Percentiles rank a stretch among this genome's conserved stretches.
These are phyloP conservation scores for Drosophila barbarae DNA, from an alignment of 2,888 invertebrate species.

Conservation along the genomic window DNA sequence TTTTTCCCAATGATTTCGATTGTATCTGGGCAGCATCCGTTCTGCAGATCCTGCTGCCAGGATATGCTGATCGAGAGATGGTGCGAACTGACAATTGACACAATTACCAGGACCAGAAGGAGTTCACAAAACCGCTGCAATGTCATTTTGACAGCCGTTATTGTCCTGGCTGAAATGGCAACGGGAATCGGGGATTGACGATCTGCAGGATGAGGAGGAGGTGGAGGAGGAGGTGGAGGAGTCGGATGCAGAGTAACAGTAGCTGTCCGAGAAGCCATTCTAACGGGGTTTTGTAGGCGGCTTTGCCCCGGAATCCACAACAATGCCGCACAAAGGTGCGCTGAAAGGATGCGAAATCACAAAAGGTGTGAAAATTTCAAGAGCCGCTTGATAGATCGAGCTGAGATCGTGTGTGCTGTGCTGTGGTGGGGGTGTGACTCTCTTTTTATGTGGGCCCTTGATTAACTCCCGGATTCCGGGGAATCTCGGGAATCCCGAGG, in stretches of 20 bases:
- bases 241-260: background rate
- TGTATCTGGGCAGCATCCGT: constrained; percentile 58
- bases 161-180: constrained; percentile 45
- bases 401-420: background rate
- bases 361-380: constrained; percentile 55
- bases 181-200: constrained; percentile 12
- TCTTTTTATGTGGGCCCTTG: constrained; percentile 61
- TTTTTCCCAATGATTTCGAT: constrained; percentile 39
- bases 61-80: constrained; percentile 36
- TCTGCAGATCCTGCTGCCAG: constrained; percentile 21
- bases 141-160: constrained; percentile 57
- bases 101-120: constrained; percentile 51
- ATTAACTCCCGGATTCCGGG: constrained; percentile 49
- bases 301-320: constrained; percentile 9
- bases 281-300: constrained; percentile 56
- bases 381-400: constrained; percentile 61
- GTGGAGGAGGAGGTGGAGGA: background rate
- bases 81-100: constrained; percentile 71
- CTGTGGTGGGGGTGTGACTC: background rate
- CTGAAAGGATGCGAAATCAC: constrained; percentile 5
- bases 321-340: constrained; percentile 5
- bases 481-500: background rate
- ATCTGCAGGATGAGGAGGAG: background rate
- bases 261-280: constrained; percentile 24
- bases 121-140: constrained; percentile 34